Conservation (phyloP, 1,140 invertebrate genomes). For the Drosophila nannoptera region DNA sequence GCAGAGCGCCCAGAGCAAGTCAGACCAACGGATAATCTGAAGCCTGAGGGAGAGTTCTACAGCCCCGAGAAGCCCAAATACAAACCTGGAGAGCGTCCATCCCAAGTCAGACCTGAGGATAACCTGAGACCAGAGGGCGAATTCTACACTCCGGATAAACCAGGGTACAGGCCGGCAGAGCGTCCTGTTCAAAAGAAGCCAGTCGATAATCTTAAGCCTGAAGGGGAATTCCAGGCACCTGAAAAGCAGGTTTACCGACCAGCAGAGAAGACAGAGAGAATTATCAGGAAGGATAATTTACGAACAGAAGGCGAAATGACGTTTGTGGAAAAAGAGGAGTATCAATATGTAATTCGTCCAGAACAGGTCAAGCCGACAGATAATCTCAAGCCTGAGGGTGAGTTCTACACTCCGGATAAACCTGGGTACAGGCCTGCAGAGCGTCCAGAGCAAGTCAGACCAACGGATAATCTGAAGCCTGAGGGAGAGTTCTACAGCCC, state of each 20-base stretch:
- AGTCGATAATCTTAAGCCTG: constrained; percentile 82
- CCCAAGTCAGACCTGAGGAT: too few relatives aligned
- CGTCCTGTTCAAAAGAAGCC: constrained; percentile 77
- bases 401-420: constrained; percentile 71
- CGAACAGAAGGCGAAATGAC: constrained; percentile 82
- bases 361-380: constrained; percentile 82
- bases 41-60: neutral
- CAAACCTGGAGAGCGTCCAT: too few relatives aligned
- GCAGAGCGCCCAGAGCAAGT: neutral
- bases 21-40: neutral
- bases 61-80: neutral
- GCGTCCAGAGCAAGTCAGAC: constrained; percentile 73
- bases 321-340: constrained; percentile 76
- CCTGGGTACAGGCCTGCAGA: constrained; percentile 79
- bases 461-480: constrained; percentile 62
- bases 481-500: constrained; percentile 78
- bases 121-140: too few relatives aligned
- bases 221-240: constrained; percentile 80
- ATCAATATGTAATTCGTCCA: constrained; percentile 81
- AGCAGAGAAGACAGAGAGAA: constrained; percentile 18
- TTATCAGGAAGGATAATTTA: constrained; percentile 71
- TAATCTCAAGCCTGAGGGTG: constrained; percentile 82
- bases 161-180: constrained; percentile 80
- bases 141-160: constrained; percentile 27
- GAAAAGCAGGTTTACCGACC: constrained; percentile 71